Base-by-base conservation (phyloP, 2,888 invertebrate genomes). In the Dicycla oo region DNA sequence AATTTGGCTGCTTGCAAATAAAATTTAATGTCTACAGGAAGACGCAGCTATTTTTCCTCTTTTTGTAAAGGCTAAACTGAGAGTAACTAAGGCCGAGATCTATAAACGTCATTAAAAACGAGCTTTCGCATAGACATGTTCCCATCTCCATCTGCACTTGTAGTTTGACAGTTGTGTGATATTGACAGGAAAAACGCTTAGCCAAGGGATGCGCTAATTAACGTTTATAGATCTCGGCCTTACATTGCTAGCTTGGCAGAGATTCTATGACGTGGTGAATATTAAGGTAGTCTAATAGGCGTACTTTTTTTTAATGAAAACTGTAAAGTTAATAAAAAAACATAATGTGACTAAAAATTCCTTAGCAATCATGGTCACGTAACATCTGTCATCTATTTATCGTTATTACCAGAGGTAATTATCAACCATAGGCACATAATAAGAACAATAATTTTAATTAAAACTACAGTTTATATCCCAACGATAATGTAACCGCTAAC, bases 401-500 rank as follows among this genome's bases (percentile, higher is more conserved):
- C 23, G n/a, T n/a, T n/a, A n/a, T n/a, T n/a, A n/a, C n/a, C n/a
- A n/a, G 30, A 38, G 11, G 7, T n/a, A n/a, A n/a, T n/a, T 18
- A 38, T 4, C 13, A 43, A 13, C 7, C 13, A 43, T 13, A 61
- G 0, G 13, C 13, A 45, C 7, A 43, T 26, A n/a, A n/a, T n/a
- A n/a, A 34, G 2, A 13, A n/a, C 7, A 56, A 68, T 20, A 30
- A 54, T 34, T 47, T 54, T 6, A 26, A 68, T 68, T 3, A 2
- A 65, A 54, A 54, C 15, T 43, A 30, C 15, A 45, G 15, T 38
- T 73, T 11, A 38, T 54, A 57, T 47, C 30, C 51, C 51, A 60
- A 20, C 18, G 45, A 53, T 64, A 62, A 60, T 51, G 30, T n/a
- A 60, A 65, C 45, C 83, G 11, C 40, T 63, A 18, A 66, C 49